Percentiles rank a stretch among this genome's conserved stretches.
These are phyloP conservation scores for Sycophila sp. DNA, from an alignment of 1,140 invertebrate genomes.

Conservation along the genomic window DNA sequence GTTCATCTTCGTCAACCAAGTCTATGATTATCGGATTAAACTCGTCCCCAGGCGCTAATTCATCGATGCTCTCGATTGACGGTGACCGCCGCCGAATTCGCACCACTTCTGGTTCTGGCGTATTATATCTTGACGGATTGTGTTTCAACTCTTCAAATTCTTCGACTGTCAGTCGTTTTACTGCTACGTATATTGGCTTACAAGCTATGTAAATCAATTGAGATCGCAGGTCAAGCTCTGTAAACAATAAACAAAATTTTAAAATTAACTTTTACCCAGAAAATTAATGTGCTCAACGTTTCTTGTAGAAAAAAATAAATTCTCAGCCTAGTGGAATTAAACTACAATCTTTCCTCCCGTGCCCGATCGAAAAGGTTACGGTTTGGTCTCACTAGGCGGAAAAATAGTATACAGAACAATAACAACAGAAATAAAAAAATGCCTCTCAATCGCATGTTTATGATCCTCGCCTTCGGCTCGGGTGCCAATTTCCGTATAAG, in stretches of 20 bases:
- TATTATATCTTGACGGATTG: conserved; percentile 50
- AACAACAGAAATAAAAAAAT: no score
- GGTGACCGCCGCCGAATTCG: conserved; percentile 42
- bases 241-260: conserved; percentile 13
- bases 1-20: conserved; percentile 39
- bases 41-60: conserved; percentile 31
- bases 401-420: no score
- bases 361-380: no score
- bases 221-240: conserved; percentile 54
- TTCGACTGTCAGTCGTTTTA: conserved; percentile 58
- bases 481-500: no score
- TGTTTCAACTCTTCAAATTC: conserved; percentile 56
- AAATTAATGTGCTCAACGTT: no score
- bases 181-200: conserved; percentile 61
- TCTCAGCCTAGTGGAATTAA: no score
- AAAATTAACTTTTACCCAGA: no score
- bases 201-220: conserved; percentile 60
- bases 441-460: no score
- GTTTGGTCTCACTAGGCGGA: no score
- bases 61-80: conserved; percentile 16
- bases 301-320: no score
- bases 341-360: no score
- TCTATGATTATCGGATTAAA: conserved; percentile 42
- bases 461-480: no score
- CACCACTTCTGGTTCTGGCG: conserved; percentile 39